Base-by-base conservation (phyloP, 2,797 vertebrate genomes). In the Peromyscus melanophrys region DNA sequence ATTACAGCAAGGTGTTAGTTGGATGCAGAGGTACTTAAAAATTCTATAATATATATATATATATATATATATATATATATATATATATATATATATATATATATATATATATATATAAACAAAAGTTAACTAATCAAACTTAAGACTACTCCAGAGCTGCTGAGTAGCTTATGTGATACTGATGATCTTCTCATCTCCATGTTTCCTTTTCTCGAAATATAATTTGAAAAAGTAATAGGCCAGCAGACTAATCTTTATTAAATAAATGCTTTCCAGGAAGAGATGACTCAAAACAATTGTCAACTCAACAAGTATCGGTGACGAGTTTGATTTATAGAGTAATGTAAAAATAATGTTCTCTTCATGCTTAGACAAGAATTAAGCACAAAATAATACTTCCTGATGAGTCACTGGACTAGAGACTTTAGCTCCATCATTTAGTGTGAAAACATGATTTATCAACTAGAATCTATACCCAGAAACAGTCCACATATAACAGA, bases 211-310 rank as follows among this genome's bases (percentile, higher is more conserved):
- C 34, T 31, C 10, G 7, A 61, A 55, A 84, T 91, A 89, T 9
- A 63, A 27, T 69, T 57, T 69, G 23, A 80, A 86, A 88, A 46
- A 96, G 40, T 16, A 87, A 55, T 13, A 87, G 46, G 31, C 67
- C 88, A 29, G 71, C 69, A 87, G 37, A 89, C 17, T 80, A 90
- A 95, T 85, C 88, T 71, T 14, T 82, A 73, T 77, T 75, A 94
- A 94, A 94, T 80, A 81, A 92, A 92, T 49, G 63, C 89, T 90
- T 94, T 82, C 63, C 97, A 89, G 91, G 92, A 96, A 97, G 65
- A 87, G 25, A 14, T 94, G 73, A 92, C 81, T 97, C 71, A 88
- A 87, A 92, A 55, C 55, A 96, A 65, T 67, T 93, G 57, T 90
- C 65, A 65, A 65, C 43, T 92, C 85, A 81, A 65, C 34, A 29